Conservation (phyloP, 1,140 invertebrate species). For the Arion vulgaris region DNA sequence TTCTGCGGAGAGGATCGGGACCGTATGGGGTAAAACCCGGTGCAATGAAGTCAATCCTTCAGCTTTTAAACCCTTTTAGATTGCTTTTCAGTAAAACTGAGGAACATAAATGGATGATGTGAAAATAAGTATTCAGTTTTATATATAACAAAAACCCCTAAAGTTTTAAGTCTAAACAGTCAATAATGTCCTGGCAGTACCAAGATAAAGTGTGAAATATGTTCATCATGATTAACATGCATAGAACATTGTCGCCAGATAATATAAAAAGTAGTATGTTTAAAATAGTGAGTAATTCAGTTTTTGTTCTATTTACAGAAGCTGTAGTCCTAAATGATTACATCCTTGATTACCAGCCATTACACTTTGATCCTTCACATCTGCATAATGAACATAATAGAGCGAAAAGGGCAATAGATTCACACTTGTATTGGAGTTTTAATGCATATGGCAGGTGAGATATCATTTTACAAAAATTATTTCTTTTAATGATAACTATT, state of each 20-base stretch:
- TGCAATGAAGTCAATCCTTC: too few relatives aligned
- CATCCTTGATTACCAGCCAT: constrained; percentile 30
- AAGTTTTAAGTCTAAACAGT: too few relatives aligned
- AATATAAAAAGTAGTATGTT: background rate
- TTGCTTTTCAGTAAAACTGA: too few relatives aligned
- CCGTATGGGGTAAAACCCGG: too few relatives aligned
- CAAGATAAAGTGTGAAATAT: background rate
- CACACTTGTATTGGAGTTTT: constrained; percentile 29
- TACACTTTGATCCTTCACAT: constrained; percentile 15
- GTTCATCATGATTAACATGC: too few relatives aligned
- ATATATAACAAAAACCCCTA: too few relatives aligned
- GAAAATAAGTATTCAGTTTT: too few relatives aligned
- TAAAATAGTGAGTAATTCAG: background rate
- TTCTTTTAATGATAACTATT: too few relatives aligned
- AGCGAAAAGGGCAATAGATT: constrained; percentile 28
- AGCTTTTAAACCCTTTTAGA: too few relatives aligned
- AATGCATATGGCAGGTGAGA: constrained; percentile 42
- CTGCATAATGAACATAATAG: constrained; percentile 31
- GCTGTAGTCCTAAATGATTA: constrained; percentile 23
- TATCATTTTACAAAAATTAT: background rate
- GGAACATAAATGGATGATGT: too few relatives aligned
- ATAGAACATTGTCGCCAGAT: background rate
- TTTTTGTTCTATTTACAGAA: background rate
- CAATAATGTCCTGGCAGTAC: too few relatives aligned
- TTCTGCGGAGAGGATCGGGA: too few relatives aligned